phyloP scores from a whole-genome alignment of 2,113 vertebrate species.

The Bubo blakistoni region DNA sequence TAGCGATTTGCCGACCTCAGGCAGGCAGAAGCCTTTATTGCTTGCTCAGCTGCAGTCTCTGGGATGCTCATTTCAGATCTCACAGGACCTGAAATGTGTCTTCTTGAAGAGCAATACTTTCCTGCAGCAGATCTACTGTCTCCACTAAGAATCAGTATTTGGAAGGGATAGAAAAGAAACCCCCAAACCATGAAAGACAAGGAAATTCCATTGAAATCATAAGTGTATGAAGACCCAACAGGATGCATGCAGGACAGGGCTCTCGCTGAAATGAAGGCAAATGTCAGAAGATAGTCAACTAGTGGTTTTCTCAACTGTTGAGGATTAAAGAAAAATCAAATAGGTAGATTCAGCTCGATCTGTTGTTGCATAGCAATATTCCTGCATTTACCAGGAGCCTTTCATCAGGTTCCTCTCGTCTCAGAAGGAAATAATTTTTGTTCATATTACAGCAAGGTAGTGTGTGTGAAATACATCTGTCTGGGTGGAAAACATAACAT shows the following conservation, averaged over 20 bases:
- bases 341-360: neutral
- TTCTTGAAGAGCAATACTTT: neutral
- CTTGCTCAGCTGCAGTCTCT: neutral
- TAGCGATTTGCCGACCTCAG: rapidly evolving
- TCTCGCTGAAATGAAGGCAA: neutral
- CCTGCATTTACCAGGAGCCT: slow-evolving; percentile 22
- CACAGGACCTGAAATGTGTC: neutral
- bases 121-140: neutral
- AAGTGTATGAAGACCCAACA: neutral
- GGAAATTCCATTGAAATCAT: neutral
- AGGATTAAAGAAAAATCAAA: neutral
- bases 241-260: neutral
- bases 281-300: neutral
- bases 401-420: slow-evolving; percentile 34
- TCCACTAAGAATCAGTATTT: neutral
- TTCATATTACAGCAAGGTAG: neutral
- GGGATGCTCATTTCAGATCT: neutral
- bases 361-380: slow-evolving; percentile 51
- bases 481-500: neutral
- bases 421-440: slow-evolving; percentile 43
- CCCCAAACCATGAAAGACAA: neutral
- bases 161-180: neutral
- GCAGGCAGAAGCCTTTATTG: neutral
- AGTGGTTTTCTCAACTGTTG: neutral
- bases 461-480: slow-evolving; percentile 12